These are phyloP conservation scores for Drosophila pseudotalamancana DNA, from an alignment of 2,888 invertebrate species.

Conservation along the genomic window DNA sequence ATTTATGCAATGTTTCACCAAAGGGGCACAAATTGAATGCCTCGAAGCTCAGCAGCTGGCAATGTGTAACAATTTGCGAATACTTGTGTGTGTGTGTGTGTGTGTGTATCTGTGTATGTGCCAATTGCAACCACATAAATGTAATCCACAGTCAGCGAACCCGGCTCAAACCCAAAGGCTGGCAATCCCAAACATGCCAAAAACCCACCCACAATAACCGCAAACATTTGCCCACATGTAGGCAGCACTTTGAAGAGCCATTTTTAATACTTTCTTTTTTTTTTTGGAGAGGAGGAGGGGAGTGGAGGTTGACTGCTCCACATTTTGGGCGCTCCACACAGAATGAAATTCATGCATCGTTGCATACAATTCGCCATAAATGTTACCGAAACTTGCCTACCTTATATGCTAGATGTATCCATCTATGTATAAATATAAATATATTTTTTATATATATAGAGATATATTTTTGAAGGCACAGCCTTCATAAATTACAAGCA, in stretches of 20 bases:
- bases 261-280: slow-evolving; percentile 66
- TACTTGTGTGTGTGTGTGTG: slow-evolving; percentile 6
- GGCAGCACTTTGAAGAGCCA: slow-evolving; percentile 75
- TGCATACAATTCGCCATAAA: slow-evolving; percentile 76
- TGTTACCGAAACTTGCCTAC: slow-evolving; percentile 66
- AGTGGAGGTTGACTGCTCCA: slow-evolving; percentile 8
- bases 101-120: slow-evolving; percentile 23
- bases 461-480: slow-evolving; percentile 33
- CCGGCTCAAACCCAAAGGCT: slow-evolving; percentile 13
- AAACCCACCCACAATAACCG: slow-evolving; percentile 50
- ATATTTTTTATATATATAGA: slow-evolving; percentile 1
- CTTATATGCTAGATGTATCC: slow-evolving; percentile 33
- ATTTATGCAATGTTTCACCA: slow-evolving; percentile 27
- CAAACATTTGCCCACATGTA: slow-evolving; percentile 75
- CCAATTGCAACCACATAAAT: slow-evolving; percentile 71
- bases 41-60: slow-evolving; percentile 32
- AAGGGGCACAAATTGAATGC: slow-evolving; percentile 23
- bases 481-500: slow-evolving; percentile 66
- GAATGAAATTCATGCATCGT: slow-evolving; percentile 77
- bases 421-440: slow-evolving; percentile 1
- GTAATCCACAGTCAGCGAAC: slow-evolving; percentile 65
- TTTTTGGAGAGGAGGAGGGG: background rate
- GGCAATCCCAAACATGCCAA: slow-evolving; percentile 10
- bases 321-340: slow-evolving; percentile 25
- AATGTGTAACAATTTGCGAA: slow-evolving; percentile 50